Evolutionary conservation across 2,797 vertebrate genomes (phyloP).

Genomic region (Sebastes nivosus): DNA sequence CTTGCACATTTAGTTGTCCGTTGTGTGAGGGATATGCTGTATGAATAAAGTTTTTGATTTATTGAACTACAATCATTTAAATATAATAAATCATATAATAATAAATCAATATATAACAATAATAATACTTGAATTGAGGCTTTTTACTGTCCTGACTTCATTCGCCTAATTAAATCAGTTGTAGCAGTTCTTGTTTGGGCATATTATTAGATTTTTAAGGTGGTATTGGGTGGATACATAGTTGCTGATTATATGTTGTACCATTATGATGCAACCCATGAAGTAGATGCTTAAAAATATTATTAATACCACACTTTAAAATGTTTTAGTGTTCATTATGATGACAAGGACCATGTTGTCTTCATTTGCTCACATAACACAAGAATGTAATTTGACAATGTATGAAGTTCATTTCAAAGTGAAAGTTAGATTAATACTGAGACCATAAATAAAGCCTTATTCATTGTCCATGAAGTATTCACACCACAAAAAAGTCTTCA

Average conservation of each 20-base stretch:
- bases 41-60: slow-evolving; percentile 32
- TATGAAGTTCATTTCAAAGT: not conserved
- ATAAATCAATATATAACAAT: not conserved
- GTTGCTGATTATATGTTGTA: not conserved
- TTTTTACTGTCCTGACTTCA: not conserved
- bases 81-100: not conserved
- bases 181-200: not conserved
- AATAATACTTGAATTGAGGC: not conserved
- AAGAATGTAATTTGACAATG: not conserved
- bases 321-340: not conserved
- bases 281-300: not conserved
- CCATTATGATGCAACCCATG: not conserved
- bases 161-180: not conserved
- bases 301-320: not conserved
- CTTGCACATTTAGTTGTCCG: slow-evolving; percentile 20
- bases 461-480: not conserved
- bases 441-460: not conserved
- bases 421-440: not conserved
- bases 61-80: not conserved
- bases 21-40: slow-evolving; percentile 32
- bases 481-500: not conserved
- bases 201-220: not conserved
- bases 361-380: not conserved
- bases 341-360: not conserved
- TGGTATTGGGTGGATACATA: not conserved